Percentiles rank a stretch among this genome's conserved stretches.
These are phyloP conservation scores for Luffia ferchaultella DNA, from an alignment of 2,888 invertebrate species.

Conservation along the genomic window DNA sequence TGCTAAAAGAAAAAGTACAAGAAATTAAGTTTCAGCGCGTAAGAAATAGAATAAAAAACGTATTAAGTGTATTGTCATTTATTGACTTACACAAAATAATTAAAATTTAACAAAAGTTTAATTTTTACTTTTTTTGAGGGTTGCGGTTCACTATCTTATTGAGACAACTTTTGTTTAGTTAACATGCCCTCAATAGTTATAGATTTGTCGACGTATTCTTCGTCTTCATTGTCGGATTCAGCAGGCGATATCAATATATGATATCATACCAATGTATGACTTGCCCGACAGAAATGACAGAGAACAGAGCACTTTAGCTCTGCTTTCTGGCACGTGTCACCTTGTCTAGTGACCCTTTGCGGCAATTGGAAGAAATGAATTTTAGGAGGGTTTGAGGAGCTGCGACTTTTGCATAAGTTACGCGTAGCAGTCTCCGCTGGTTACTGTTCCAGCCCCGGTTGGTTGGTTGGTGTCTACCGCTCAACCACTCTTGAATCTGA, in stretches of 20 bases:
- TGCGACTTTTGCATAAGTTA: neutral
- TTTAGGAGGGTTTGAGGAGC: neutral
- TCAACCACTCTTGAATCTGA: neutral
- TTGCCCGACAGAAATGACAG: neutral
- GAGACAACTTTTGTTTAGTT: neutral
- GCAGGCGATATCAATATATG: neutral
- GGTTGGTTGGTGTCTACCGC: neutral
- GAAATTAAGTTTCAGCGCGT: neutral
- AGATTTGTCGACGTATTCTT: neutral
- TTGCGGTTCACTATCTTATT: neutral
- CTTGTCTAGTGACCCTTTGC: neutral
- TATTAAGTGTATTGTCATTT: neutral
- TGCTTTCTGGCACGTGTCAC: neutral
- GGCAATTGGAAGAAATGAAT: neutral
- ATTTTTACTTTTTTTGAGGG: neutral
- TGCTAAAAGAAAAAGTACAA: conserved; percentile 1
- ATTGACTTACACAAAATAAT: conserved; percentile 1
- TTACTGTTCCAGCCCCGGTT: neutral
- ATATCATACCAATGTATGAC: neutral
- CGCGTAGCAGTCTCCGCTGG: neutral
- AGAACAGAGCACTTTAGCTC: neutral
- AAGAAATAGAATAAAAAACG: neutral
- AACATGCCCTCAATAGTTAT: neutral
- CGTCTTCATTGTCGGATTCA: no score
- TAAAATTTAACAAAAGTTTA: neutral